Evolutionary conservation across 2,797 vertebrate genomes (phyloP).

Genomic region (Poeciliopsis gracilis): DNA sequence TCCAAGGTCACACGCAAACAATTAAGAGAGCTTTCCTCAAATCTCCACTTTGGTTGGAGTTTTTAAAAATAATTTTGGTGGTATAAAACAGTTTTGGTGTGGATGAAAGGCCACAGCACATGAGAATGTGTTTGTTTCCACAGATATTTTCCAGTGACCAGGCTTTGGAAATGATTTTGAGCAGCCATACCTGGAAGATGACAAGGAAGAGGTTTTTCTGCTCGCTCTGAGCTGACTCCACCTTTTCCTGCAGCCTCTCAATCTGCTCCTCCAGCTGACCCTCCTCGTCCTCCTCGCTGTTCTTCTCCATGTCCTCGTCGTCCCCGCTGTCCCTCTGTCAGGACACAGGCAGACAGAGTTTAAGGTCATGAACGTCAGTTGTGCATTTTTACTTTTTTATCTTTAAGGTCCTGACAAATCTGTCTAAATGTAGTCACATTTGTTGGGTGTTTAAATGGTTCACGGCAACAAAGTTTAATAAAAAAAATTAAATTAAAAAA

Average conservation of each 20-base stretch:
- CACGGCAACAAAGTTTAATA: no score
- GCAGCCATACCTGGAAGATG: slow-evolving; percentile 91
- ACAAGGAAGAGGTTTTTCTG: slow-evolving; percentile 99
- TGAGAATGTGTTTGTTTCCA: no score
- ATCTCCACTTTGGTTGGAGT: no score
- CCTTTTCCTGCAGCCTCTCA: slow-evolving; percentile 95
- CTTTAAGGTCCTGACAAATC: neutral
- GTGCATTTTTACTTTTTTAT: neutral
- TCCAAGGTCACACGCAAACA: no score
- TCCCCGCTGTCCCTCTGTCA: slow-evolving; percentile 85
- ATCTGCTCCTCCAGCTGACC: slow-evolving; percentile 95
- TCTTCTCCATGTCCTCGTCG: slow-evolving; percentile 90
- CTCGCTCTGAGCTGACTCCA: slow-evolving; percentile 97
- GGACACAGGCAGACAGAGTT: neutral
- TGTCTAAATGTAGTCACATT: neutral
- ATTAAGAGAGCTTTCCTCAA: no score
- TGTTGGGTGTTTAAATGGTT: neutral
- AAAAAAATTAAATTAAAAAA: neutral
- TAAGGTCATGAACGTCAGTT: neutral
- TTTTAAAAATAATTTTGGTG: no score
- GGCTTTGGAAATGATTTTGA: neutral
- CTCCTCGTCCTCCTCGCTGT: slow-evolving; percentile 95
- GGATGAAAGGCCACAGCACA: no score
- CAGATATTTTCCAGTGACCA: no score
- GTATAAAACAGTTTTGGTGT: no score